A percentile compares a stretch with the other conserved stretches of the same genome.
Conservation (phyloP, 2,113 vertebrate species). For the Saccopteryx leptura region DNA sequence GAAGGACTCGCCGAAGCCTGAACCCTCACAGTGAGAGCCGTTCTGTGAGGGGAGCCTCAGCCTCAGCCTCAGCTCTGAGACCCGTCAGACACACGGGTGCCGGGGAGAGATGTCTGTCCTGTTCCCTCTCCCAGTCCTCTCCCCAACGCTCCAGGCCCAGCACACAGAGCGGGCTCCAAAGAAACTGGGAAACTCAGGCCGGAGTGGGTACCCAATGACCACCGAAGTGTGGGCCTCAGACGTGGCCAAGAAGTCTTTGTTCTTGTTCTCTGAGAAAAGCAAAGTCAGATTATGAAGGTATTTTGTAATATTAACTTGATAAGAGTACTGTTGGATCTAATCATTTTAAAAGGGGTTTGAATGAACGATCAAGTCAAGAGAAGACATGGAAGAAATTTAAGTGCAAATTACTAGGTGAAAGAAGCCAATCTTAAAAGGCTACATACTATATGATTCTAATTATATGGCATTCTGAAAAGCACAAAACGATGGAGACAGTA, state of each 20-base stretch:
- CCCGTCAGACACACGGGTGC: fast-evolving
- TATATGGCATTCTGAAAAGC: background rate
- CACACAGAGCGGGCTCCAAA: too few relatives aligned
- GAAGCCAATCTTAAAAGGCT: background rate
- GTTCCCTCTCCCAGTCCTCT: background rate
- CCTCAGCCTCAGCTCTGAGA: too few relatives aligned
- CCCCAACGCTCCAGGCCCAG: background rate
- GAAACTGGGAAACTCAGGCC: background rate
- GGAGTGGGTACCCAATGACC: background rate
- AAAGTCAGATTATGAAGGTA: background rate
- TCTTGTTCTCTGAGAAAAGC: background rate
- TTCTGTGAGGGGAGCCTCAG: background rate
- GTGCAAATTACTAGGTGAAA: background rate
- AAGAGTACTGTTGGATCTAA: background rate
- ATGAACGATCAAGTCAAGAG: background rate
- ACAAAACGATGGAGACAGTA: background rate
- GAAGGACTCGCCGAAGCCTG: too few relatives aligned
- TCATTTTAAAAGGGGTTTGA: background rate
- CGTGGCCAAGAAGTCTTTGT: background rate
- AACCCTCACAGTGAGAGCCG: fast-evolving
- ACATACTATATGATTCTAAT: background rate
- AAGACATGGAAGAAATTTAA: background rate
- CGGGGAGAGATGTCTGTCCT: background rate
- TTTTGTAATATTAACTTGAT: background rate
- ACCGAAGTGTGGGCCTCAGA: background rate